phyloP scores from a whole-genome alignment of 2,797 vertebrate species.

The Adelosebastes latens region DNA sequence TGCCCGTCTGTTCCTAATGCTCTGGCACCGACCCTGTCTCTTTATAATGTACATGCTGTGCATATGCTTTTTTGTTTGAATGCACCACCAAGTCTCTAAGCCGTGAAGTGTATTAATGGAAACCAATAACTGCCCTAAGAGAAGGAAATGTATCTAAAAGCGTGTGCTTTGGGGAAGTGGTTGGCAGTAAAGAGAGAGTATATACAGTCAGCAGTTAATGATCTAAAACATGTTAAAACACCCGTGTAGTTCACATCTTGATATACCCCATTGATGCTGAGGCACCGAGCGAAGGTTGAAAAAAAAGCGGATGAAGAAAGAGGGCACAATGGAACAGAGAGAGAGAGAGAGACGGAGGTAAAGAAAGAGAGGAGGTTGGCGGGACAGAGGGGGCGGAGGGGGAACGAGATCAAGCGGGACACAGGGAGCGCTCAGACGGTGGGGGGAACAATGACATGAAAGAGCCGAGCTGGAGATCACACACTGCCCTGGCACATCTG shows the following conservation, averaged over 20 bases:
- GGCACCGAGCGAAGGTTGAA: background rate
- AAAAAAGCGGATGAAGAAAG: background rate
- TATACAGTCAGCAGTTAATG: conserved; percentile 24
- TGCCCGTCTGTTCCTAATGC: too few species aligned
- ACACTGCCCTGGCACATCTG: conserved; percentile 76
- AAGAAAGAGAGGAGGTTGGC: conserved; percentile 24
- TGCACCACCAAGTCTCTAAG: background rate
- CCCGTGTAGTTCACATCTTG: background rate
- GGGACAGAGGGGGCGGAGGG: conserved; percentile 40
- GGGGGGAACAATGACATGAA: conserved; percentile 84
- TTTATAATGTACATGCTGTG: background rate
- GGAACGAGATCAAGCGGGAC: conserved; percentile 72
- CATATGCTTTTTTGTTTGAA: background rate
- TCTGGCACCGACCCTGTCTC: background rate
- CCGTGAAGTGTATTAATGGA: background rate
- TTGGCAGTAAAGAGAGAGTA: conserved; percentile 11
- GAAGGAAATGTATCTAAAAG: background rate
- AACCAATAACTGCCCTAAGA: background rate
- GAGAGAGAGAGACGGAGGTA: conserved; percentile 1
- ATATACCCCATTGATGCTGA: conserved; percentile 1
- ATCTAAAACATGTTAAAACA: conserved; percentile 12
- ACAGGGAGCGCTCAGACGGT: conserved; percentile 56
- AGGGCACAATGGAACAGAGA: conserved; percentile 1
- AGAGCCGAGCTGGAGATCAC: conserved; percentile 79
- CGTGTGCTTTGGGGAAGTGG: background rate